Conservation (phyloP, 2,888 invertebrate species). For the Lissocephala sabroskyi region DNA sequence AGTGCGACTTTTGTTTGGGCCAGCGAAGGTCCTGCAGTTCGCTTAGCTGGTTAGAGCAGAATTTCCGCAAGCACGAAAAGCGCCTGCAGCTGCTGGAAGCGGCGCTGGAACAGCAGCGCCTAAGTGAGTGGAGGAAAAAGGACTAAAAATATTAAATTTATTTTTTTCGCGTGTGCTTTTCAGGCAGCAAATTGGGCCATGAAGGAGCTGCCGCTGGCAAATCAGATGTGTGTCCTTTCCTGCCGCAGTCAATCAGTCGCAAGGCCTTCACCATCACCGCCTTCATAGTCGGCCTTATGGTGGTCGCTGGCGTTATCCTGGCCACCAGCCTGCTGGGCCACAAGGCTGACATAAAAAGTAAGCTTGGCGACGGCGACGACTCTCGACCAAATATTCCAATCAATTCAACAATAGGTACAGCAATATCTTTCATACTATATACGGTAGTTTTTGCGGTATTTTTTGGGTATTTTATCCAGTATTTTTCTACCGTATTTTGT, state of each 20-base stretch:
- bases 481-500: too few relatives aligned
- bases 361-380: conserved; percentile 71
- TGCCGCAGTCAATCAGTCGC: conserved; percentile 39
- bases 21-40: background rate
- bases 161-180: background rate
- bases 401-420: conserved; percentile 73
- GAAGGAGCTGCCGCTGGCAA: background rate
- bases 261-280: conserved; percentile 46
- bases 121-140: too few relatives aligned
- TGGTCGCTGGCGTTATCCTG: conserved; percentile 45
- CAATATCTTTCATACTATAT: conserved; percentile 1
- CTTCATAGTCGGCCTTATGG: conserved; percentile 38
- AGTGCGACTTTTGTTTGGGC: conserved; percentile 28
- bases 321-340: conserved; percentile 48
- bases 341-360: conserved; percentile 62
- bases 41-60: conserved; percentile 19
- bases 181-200: conserved; percentile 32
- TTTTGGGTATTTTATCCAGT: too few relatives aligned
- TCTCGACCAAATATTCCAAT: conserved; percentile 72
- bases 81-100: conserved; percentile 32
- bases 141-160: background rate
- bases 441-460: too few relatives aligned
- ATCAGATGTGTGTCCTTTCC: conserved; percentile 35
- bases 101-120: conserved; percentile 10
- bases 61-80: conserved; percentile 39